Base-by-base conservation (phyloP, 1,140 invertebrate genomes). In the Tetranychus urticae region DNA sequence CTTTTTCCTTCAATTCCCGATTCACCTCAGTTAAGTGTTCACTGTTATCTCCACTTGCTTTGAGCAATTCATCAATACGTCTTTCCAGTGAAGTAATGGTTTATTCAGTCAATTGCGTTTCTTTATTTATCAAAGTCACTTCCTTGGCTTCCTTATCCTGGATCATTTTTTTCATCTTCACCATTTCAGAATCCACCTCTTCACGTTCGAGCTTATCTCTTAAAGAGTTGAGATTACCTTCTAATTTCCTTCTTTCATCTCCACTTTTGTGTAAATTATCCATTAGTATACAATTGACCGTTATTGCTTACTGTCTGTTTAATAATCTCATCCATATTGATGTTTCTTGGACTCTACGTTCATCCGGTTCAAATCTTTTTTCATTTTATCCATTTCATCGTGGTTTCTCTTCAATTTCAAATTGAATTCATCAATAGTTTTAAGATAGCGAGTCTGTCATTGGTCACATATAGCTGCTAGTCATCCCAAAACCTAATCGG, bases 401-500 rank as follows among this genome's bases (percentile, higher is more conserved):
- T 65, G 48, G 2, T 6, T 2, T 56, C 56, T 59, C 33, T 35
- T 36, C 7, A 65, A 7, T 42, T 63, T 65, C 35, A 52, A 58
- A 58, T 65, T 65, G 48, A 65, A 35, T n/a, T 65, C 63, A 56
- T 65, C 63, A 3, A 65, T 65, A 1, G 58, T 55, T 33, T 65
- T 47, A 7, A 65, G 12, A 55, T 55, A 64, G 13, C 46, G 36
- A 8, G 39, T 35, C 39, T 58, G 55, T 39, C 62, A 36, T 46
- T 56, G 56, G 23, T 58, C 55, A 75, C 65, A 81, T 80, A 64
- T 78, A 81, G 4, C 39, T 10, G 39, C 39, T n/a, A n/a, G n/a
- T 42, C 67, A 84, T 78, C 63, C 82, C 82, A 64, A 84, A 77
- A 71, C 82, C 82, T 78, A 81, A 79, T 76, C 80, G 72, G 67